Percentiles rank a stretch among this genome's conserved stretches.
These are phyloP conservation scores for Meriones unguiculatus DNA, from an alignment of 2,113 vertebrate genomes.

Conservation along the genomic window DNA sequence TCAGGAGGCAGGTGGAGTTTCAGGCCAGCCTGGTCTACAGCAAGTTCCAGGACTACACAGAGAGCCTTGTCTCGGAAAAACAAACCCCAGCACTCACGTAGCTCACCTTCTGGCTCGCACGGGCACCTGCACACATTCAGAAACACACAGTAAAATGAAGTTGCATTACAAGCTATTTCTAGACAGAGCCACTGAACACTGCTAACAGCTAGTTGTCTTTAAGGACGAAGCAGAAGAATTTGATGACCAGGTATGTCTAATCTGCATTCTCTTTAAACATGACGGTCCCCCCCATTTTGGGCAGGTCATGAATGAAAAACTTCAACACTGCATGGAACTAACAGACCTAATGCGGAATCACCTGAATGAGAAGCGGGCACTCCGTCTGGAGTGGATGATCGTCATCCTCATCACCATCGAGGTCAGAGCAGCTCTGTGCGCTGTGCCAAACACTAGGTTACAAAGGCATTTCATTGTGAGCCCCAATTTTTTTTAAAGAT, in stretches of 20 bases:
- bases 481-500: too few relatives aligned
- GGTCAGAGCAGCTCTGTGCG: conserved; percentile 83
- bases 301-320: conserved; percentile 98
- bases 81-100: background rate
- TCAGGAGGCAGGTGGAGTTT: background rate
- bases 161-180: background rate
- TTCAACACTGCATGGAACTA: conserved; percentile 97
- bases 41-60: background rate
- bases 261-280: background rate
- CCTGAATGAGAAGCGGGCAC: conserved; percentile 94
- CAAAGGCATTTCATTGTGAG: background rate
- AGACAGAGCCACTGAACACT: background rate
- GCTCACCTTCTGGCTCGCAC: background rate
- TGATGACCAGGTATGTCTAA: background rate
- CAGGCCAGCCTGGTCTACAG: background rate
- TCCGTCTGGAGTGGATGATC: conserved; percentile 99
- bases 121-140: background rate
- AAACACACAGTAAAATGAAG: background rate
- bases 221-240: background rate
- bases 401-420: conserved; percentile 98
- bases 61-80: background rate
- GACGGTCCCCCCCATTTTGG: too few relatives aligned
- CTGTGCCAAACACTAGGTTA: fast-evolving
- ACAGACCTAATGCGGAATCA: conserved; percentile 98
- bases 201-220: background rate